Base-by-base conservation (phyloP, 2,797 vertebrate genomes). In the Hephaestus fuliginosus region DNA sequence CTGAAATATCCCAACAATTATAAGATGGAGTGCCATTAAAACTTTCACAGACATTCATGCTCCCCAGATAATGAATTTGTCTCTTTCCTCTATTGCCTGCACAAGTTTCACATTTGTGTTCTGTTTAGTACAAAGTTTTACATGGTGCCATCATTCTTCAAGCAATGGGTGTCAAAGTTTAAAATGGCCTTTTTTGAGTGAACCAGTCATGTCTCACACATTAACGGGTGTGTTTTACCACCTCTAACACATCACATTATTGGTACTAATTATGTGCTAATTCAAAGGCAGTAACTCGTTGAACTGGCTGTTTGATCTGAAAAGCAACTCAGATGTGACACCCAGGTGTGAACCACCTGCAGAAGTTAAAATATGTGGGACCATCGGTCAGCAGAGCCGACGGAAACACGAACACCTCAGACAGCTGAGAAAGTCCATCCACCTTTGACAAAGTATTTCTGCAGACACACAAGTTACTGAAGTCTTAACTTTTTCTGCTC, bases 401-500 rank as follows among this genome's bases (percentile, higher is more conserved):
- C 39, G 28, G 66, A 18, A 25, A 58, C 1, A 7, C n/a, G 7
- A 71, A 55, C 25, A 25, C 25, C 25, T 22, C 7, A 63, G 36
- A 28, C 36, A 15, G 7, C 18, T 46, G 3, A 4, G 4, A 57
- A 64, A 73, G 57, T 49, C 25, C 25, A 17, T 1, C 22, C 22
- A 7, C n/a, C n/a, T 60, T 83, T n/a, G 20, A 53, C 20, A n/a
- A 18, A n/a, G 1, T 25, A 12, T 48, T 28, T 57, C 2, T 6
- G 8, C 17, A 28, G 9, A 60, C 46, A 74, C 48, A 74, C 43
- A 57, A 13, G 36, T 81, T 65, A 44, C 11, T 63, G 1, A 77
- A 69, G 25, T 71, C 30, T 46, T 48, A 17, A 82, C 39, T 61
- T 53, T 68, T 15, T 70, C 18, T 36, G 10, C 61, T 85, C 6